Evolutionary conservation across 2,113 vertebrate species (phyloP), one percentile per base, ranked within the genome.

Genomic region (Aspidoscelis tigris): DNA sequence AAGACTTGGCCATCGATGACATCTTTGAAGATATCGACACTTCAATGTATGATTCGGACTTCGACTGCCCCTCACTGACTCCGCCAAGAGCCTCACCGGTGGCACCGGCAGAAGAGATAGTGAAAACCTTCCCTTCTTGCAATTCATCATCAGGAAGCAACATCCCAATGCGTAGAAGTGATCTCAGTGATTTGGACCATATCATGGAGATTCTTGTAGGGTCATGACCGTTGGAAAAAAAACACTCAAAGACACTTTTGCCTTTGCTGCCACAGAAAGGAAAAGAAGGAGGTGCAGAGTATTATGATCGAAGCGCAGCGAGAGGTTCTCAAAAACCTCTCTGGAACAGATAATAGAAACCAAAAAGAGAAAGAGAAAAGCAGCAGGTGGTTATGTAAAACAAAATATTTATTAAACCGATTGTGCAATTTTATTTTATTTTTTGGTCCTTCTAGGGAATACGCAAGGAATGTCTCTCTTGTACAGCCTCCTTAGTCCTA

Each of bases 21-120:
- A 97, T 97, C 89, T 98, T 98, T 71, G 97, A 97, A 91, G 97
- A 98, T 93, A 97, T 97, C 44, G 97, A 97, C 91, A 98, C 97
- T 21, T 98, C 97, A 0, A 98, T 97, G 97, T 98, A 97, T 4
- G 97, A 98, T 84, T 96, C 96, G 0, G 97, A 98, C 41, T 93
- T 97, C 14, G 95, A 95, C 2, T 94, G 96, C 58, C 95, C 97
- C 90, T 92, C 93, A 0, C 71, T 94, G 2, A 91, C 85, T 89
- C 92, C 66, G 0, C 91, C 92, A 93, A 96, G 96, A 92, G 90
- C 78, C 26, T 92, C 89, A 76, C 90, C 74, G 91, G 85, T 93
- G 26, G 81, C 69, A 24, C 64, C 88, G 90, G 64, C 92, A 2
- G 96, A 97, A 39, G 96, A 97, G 83, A 95, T 95, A 0, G 78